phyloP scores from a whole-genome alignment of 1,140 invertebrate genomes.

The Cepaea nemoralis region DNA sequence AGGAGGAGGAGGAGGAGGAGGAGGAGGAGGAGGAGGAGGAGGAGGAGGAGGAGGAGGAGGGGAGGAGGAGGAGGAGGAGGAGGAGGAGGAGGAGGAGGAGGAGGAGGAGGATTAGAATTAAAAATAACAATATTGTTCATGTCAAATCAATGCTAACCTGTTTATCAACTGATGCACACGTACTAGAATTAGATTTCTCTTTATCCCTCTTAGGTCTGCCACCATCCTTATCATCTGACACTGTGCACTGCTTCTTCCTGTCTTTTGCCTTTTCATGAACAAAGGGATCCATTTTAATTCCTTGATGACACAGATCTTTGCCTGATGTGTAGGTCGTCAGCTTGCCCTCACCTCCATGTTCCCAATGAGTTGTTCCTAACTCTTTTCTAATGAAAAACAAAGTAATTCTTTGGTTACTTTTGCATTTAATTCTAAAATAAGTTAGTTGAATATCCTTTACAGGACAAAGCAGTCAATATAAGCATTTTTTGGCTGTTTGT shows the following conservation, averaged over 20 bases:
- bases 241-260: neutral
- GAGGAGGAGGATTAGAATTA: no score
- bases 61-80: no score
- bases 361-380: constrained; percentile 12
- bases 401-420: neutral
- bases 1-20: no score
- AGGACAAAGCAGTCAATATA: no score
- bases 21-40: no score
- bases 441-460: no score
- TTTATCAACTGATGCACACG: neutral
- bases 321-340: constrained; percentile 15
- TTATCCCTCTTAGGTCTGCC: neutral
- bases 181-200: neutral
- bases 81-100: no score
- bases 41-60: no score
- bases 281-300: neutral
- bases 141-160: neutral
- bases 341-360: constrained; percentile 34
- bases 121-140: neutral
- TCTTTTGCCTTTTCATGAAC: neutral
- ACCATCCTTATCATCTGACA: neutral
- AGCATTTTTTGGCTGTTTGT: no score
- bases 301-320: neutral
- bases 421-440: no score
- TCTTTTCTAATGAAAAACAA: constrained; percentile 26